These are phyloP conservation scores for Tholera decimalis DNA, from an alignment of 2,888 invertebrate genomes.

Conservation along the genomic window DNA sequence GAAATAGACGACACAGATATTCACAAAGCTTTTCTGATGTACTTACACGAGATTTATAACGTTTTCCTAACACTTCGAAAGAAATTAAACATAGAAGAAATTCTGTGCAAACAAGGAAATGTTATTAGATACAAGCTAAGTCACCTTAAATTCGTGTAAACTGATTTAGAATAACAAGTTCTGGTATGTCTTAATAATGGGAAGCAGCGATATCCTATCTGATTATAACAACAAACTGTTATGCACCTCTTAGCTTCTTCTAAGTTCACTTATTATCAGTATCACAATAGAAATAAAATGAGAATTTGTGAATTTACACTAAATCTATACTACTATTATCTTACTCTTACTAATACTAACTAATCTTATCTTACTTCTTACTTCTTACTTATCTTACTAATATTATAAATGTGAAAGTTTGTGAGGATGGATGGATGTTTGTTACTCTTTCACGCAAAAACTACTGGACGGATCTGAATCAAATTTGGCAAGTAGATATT, in stretches of 20 bases:
- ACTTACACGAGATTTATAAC: constrained; percentile 34
- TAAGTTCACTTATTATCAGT: constrained; percentile 2
- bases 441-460: too few species aligned
- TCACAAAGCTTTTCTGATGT: constrained; percentile 33
- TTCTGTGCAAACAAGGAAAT: neutral
- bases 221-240: neutral
- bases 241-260: neutral
- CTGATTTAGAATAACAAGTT: constrained; percentile 14
- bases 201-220: constrained; percentile 9
- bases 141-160: constrained; percentile 27
- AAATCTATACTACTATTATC: too few species aligned
- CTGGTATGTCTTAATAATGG: constrained; percentile 25
- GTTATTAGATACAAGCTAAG: neutral
- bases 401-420: too few species aligned
- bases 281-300: too few species aligned
- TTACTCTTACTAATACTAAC: too few species aligned
- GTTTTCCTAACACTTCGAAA: constrained; percentile 32
- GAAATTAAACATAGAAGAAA: constrained; percentile 34
- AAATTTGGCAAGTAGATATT: too few species aligned
- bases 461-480: too few species aligned
- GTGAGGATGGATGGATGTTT: too few species aligned
- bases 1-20: constrained; percentile 58
- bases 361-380: too few species aligned
- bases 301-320: too few species aligned
- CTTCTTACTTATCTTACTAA: too few species aligned